These are phyloP conservation scores for Stichopus chloronotus DNA, from an alignment of 35 echinoderm and acorn worm genomes.

Conservation along the genomic window DNA sequence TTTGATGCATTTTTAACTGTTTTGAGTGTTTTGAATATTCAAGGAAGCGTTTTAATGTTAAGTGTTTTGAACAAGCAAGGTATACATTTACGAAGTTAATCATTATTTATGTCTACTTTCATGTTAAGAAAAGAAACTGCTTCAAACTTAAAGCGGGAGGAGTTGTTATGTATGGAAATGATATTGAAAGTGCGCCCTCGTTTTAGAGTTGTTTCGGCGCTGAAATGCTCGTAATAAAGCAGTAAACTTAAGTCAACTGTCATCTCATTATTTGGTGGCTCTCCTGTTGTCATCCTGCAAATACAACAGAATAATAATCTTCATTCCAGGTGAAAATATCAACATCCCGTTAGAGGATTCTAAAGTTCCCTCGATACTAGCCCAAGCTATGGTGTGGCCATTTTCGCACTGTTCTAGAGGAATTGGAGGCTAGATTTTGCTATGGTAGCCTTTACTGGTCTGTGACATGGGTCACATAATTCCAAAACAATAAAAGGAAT, in stretches of 20 bases:
- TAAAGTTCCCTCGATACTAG: too few relatives aligned
- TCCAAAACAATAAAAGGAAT: too few relatives aligned
- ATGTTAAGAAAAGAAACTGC: background rate
- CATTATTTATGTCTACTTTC: background rate
- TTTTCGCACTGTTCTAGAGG: too few relatives aligned
- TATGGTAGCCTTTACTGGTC: too few relatives aligned
- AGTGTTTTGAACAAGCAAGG: background rate
- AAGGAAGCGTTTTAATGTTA: background rate
- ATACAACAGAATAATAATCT: background rate
- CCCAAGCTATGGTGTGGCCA: too few relatives aligned
- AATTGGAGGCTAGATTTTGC: too few relatives aligned
- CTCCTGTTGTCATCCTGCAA: background rate
- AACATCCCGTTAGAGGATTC: too few relatives aligned
- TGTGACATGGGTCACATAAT: too few relatives aligned
- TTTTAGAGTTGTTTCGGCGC: background rate
- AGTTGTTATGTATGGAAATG: conserved; percentile 5
- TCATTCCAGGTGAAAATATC: too few relatives aligned
- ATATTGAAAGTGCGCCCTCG: background rate
- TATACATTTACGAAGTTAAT: background rate
- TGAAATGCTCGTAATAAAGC: background rate
- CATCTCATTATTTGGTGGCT: too few relatives aligned
- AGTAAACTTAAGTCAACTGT: too few relatives aligned
- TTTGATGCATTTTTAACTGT: background rate
- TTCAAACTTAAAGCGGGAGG: background rate
- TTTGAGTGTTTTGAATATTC: background rate